phyloP scores from a whole-genome alignment of 2,888 invertebrate species.

The Apamea epomidion region DNA sequence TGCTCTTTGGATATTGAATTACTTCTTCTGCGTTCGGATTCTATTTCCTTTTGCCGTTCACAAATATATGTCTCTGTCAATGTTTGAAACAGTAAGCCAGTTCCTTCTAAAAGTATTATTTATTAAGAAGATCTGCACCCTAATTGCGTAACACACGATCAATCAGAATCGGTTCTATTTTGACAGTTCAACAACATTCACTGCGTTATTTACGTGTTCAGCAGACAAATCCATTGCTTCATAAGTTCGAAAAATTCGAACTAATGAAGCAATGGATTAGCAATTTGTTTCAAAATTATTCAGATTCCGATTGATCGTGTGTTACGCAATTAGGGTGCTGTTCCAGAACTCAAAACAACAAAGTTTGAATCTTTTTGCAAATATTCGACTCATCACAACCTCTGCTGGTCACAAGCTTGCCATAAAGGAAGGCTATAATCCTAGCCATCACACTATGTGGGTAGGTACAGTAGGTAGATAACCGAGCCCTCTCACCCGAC shows the following conservation, averaged over 20 bases:
- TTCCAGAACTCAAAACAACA: neutral
- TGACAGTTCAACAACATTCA: too few relatives aligned
- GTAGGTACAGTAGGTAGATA: constrained; percentile 22
- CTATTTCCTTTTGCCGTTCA: neutral
- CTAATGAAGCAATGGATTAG: too few relatives aligned
- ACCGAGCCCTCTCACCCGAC: constrained; percentile 35
- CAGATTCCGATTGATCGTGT: too few relatives aligned
- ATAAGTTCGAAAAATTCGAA: too few relatives aligned
- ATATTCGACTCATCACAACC: neutral
- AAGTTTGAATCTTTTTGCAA: neutral
- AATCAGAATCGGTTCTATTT: too few relatives aligned
- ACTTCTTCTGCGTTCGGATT: neutral
- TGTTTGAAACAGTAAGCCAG: neutral
- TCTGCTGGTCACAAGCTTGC: neutral
- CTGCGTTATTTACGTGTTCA: too few relatives aligned
- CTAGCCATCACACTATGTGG: neutral
- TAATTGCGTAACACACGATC: too few relatives aligned
- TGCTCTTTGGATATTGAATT: neutral
- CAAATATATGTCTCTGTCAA: neutral
- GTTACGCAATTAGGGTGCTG: too few relatives aligned
- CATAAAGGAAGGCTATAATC: neutral
- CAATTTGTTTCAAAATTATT: too few relatives aligned
- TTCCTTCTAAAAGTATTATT: neutral
- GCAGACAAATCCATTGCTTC: too few relatives aligned
- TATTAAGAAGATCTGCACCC: too few relatives aligned